Conservation (phyloP, 2,888 invertebrate species). For the Artemia sinica region DNA sequence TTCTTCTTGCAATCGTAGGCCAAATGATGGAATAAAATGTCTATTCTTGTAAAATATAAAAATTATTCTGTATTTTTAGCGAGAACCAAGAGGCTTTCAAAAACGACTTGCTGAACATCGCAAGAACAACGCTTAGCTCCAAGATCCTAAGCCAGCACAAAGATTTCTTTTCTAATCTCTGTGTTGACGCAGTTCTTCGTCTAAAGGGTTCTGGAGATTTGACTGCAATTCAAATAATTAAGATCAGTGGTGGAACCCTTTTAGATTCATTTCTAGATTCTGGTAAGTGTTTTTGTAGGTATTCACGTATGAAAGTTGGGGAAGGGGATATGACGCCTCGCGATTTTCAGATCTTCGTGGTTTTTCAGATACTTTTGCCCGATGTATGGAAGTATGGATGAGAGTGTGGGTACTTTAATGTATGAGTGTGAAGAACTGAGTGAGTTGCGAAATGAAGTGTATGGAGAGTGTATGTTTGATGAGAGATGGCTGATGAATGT, state of each 20-base stretch:
- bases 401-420: no score
- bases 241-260: conserved; percentile 81
- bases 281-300: conserved; percentile 30
- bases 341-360: no score
- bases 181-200: conserved; percentile 85
- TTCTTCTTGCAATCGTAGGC: no score
- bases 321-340: no score
- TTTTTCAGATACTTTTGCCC: no score
- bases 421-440: no score
- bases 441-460: no score
- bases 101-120: conserved; percentile 84
- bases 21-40: no score
- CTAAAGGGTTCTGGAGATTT: conserved; percentile 89
- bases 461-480: no score
- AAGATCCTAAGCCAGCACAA: conserved; percentile 95
- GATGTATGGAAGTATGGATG: no score
- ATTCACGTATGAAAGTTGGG: not conserved
- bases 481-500: no score
- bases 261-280: conserved; percentile 87
- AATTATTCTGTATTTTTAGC: conserved; percentile 31
- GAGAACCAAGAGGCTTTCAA: conserved; percentile 56
- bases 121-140: conserved; percentile 88
- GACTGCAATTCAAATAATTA: conserved; percentile 90
- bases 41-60: no score
- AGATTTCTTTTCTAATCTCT: conserved; percentile 82